These are phyloP conservation scores for Tricholauxania praeusta DNA, from an alignment of 2,888 invertebrate species.

Conservation along the genomic window DNA sequence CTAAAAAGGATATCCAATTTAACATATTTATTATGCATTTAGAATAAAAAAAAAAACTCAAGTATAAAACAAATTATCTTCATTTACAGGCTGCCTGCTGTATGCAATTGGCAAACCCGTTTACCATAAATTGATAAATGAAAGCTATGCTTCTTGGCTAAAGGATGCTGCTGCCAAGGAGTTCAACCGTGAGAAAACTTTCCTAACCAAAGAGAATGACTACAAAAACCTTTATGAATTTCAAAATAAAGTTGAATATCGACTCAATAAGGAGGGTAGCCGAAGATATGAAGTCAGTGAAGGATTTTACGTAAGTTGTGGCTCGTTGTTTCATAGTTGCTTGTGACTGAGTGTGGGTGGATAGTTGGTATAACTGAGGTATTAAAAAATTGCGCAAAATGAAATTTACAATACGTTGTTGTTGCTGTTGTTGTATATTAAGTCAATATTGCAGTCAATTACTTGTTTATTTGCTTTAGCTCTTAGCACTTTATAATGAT, in stretches of 20 bases:
- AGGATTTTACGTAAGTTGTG: slow-evolving; percentile 66
- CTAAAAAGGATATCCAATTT: neutral
- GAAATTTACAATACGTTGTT: neutral
- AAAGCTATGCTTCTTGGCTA: slow-evolving; percentile 87
- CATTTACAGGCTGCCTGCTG: slow-evolving; percentile 80
- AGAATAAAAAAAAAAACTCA: neutral
- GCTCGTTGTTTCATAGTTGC: neutral
- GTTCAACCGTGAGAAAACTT: slow-evolving; percentile 75
- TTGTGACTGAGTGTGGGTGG: no score
- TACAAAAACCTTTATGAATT: slow-evolving; percentile 82
- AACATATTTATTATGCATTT: neutral
- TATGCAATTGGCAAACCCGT: slow-evolving; percentile 95
- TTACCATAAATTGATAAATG: slow-evolving; percentile 83
- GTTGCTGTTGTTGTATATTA: neutral
- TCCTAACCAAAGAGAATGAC: slow-evolving; percentile 85
- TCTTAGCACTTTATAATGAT: no score
- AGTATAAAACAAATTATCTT: neutral
- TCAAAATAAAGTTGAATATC: slow-evolving; percentile 78
- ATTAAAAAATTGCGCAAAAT: neutral
- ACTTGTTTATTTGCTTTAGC: no score
- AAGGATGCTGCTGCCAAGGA: slow-evolving; percentile 72
- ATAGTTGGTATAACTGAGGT: neutral
- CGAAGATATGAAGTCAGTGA: slow-evolving; percentile 65
- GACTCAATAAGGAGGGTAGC: slow-evolving; percentile 71
- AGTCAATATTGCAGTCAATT: neutral